Evolutionary conservation across 2,888 invertebrate genomes (phyloP).

Genomic region (Melanostoma scalare): DNA sequence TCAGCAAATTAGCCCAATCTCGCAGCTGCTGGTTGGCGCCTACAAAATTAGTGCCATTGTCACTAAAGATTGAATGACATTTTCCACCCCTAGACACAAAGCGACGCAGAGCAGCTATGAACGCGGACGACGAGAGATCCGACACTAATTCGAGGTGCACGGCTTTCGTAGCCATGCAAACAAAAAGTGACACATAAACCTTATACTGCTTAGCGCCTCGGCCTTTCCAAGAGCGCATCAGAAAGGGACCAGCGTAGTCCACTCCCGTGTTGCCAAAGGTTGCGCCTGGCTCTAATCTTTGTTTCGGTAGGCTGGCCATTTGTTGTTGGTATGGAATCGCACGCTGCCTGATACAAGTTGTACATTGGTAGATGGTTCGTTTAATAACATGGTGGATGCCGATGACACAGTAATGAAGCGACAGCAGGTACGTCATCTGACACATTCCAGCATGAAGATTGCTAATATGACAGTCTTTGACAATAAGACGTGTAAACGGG

Average conservation of each 20-base stretch:
- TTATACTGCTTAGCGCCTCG: conserved; percentile 68
- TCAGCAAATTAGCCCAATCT: conserved; percentile 36
- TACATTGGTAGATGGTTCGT: conserved; percentile 56
- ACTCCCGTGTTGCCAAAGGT: conserved; percentile 66
- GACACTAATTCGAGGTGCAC: conserved; percentile 64
- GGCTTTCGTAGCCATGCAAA: conserved; percentile 74
- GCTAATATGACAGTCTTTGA: conserved; percentile 25
- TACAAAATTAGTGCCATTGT: conserved; percentile 69
- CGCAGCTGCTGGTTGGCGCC: conserved; percentile 54
- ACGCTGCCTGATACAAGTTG: conserved; percentile 47
- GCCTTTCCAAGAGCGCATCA: conserved; percentile 42
- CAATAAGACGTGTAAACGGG: neutral
- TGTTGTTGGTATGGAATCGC: conserved; percentile 31
- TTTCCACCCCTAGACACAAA: conserved; percentile 74
- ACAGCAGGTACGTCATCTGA: conserved; percentile 55
- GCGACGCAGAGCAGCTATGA: conserved; percentile 75
- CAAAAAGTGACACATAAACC: conserved; percentile 72
- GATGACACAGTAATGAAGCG: conserved; percentile 53
- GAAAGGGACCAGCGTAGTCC: conserved; percentile 70
- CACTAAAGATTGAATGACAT: conserved; percentile 47
- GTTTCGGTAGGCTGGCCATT: conserved; percentile 43
- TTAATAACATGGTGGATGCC: conserved; percentile 40
- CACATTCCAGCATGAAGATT: conserved; percentile 62
- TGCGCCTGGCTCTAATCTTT: conserved; percentile 31
- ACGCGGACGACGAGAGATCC: conserved; percentile 74